Conservation (phyloP, 2,113 vertebrate species). For the Ailuropoda melanoleuca region DNA sequence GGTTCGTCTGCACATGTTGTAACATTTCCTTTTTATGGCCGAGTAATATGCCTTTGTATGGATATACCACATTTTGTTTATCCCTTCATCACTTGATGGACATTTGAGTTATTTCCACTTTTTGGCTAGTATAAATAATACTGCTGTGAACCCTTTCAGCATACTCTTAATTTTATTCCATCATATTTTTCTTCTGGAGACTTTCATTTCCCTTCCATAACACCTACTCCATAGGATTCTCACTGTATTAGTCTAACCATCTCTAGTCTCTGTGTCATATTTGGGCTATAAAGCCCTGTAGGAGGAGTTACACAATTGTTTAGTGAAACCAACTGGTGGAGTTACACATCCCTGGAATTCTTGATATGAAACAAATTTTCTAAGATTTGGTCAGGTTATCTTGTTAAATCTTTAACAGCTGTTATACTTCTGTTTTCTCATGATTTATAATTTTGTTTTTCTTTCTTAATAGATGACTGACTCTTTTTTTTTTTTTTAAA, state of each 20-base stretch:
- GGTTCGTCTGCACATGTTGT: background rate
- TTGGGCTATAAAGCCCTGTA: background rate
- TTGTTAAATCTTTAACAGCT: background rate
- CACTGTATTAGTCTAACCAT: background rate
- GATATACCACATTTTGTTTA: background rate
- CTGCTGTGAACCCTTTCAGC: background rate
- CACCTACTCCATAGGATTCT: background rate
- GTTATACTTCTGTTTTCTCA: background rate
- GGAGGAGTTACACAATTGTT: background rate
- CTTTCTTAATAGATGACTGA: background rate
- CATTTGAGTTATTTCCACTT: background rate
- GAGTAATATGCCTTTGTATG: background rate
- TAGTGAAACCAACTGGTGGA: background rate
- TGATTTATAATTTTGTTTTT: background rate
- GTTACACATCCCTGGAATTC: background rate
- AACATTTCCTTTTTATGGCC: conserved; percentile 3
- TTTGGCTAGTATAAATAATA: background rate
- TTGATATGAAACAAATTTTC: conserved; percentile 13
- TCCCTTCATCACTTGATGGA: background rate
- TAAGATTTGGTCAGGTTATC: background rate
- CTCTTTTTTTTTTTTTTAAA: too few species aligned
- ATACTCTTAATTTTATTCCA: background rate
- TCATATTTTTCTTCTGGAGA: background rate
- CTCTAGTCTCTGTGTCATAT: background rate
- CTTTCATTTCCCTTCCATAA: background rate